Evolutionary conservation across 2,113 vertebrate genomes (phyloP), one percentile per base, ranked within the genome.

Genomic region (Oryzias celebensis): DNA sequence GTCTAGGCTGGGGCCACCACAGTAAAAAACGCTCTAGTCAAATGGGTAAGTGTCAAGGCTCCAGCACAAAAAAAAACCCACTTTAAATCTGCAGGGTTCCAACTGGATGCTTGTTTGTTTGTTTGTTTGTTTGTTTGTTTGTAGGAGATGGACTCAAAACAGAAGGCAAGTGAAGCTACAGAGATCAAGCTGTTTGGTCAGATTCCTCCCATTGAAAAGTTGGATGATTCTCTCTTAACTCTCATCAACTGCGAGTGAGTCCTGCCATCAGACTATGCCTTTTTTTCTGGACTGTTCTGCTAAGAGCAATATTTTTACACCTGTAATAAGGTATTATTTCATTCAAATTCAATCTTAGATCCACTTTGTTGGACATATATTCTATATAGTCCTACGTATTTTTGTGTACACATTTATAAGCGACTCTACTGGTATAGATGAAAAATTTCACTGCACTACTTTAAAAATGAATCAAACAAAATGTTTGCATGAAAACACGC

Each of bases 211-310:
- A 91, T 99, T 71, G 96, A 98, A 80, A 98, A 92, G 86, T 96
- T 99, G 96, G 97, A 99, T 62, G 88, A 92, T 0, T 94, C 95
- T 44, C 91, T 99, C 42, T 95, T 93, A 12, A 88, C 85, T 0
- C 93, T 99, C 63, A 87, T 82, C 77, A 94, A 87, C 43, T 98
- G 96, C 95, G 95, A 98, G 97, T 99, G 90, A 93, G 96, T 90
- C 18, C 22, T 36, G 8, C 8, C 36, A 36, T 36, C 36, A 10
- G 2, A 10, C 31, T 10, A 36, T 36, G 36, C 2, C 36, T 36
- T 36, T 36, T 36, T 36, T 36, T 36, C 8, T 36, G 36, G 36
- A 36, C 8, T 12, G 1, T 10, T 2, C 36, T 36, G 36, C 10
- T 36, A 12, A 12, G 12, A 36, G 36, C 36, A 36, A 36, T 3